Evolutionary conservation across 2,113 vertebrate species (phyloP).

Genomic region (Callipepla squamata): DNA sequence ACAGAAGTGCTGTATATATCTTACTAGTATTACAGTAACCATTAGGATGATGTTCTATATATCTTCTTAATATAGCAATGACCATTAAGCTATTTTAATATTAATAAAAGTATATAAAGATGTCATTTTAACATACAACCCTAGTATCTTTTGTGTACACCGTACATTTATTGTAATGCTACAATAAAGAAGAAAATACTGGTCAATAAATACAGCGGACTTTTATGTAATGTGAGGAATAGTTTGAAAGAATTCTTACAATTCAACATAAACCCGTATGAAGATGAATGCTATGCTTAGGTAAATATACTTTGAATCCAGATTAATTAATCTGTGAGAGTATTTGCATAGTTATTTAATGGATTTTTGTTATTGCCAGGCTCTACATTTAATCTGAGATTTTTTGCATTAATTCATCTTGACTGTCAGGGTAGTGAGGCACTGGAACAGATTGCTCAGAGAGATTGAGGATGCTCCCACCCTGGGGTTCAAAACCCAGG

Average conservation of each 20-base stretch:
- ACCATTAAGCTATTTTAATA: conserved; percentile 62
- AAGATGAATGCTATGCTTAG: not conserved
- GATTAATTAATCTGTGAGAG: not conserved
- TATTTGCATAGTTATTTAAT: not conserved
- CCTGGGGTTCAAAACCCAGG: too few relatives aligned
- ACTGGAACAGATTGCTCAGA: too few relatives aligned
- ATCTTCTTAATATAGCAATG: conserved; percentile 53
- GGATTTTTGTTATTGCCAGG: not conserved
- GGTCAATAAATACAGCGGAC: not conserved
- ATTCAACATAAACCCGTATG: not conserved
- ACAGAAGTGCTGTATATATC: conserved; percentile 19
- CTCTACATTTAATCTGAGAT: not conserved
- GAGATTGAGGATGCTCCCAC: too few relatives aligned
- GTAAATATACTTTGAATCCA: not conserved
- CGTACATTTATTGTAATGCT: conserved; percentile 10
- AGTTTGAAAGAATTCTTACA: not conserved
- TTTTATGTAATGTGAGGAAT: not conserved
- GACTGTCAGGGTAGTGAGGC: not conserved
- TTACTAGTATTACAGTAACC: conserved; percentile 65
- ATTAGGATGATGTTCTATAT: conserved; percentile 42
- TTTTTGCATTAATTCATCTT: not conserved
- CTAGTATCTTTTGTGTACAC: not conserved
- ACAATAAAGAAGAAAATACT: conserved; percentile 30
- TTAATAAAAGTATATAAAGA: conserved; percentile 51
- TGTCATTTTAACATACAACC: conserved; percentile 3